Base-by-base conservation (phyloP, 2,888 invertebrate genomes). In the Dusona sp. region DNA sequence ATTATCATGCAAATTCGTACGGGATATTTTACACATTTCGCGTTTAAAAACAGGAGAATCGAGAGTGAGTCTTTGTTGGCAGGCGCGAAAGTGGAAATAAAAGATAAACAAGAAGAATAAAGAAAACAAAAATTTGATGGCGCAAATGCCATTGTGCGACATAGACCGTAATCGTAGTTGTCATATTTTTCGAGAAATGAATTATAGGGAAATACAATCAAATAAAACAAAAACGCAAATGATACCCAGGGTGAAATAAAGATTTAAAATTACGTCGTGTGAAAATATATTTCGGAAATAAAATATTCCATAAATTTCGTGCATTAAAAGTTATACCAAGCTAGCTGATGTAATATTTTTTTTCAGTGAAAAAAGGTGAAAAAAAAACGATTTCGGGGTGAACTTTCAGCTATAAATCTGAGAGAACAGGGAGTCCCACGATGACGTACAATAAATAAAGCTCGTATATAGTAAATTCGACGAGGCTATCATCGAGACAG, bases 1-100 rank as follows among this genome's bases (percentile, higher is more conserved):
- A 93, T 94, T 93, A 92, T 93, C 92, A 93, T 94, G 93, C 93
- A 93, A 94, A 94, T 94, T 90, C 89, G 81, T 85, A 88, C 88
- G 91, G 54, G 75, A 57, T 68, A 74, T 83, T 84, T 84, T 75
- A 81, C 74, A n/a, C 91, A 89, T 91, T 91, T 89, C 89, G 80
- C 86, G 86, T 81, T 88, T 88, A 48, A 89, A 90, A 90, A 82
- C 61, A 85, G 78, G 81, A 84, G 83, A 90, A 89, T 89, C 87
- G 86, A 82, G 88, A 88, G 88, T 90, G 78, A 79, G 80, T 74
- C 70, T n/a, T 38, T 67, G 68, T 51, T 61, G 75, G 77, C 77
- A 75, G 72, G 36, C 57, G 78, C 57, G 61, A 84, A 85, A 85
- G 81, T 65, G 73, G 54, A 54, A 67, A 74, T 54, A 38, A 84